phyloP scores from a whole-genome alignment of 2,888 invertebrate genomes.

The Melipona beecheii region DNA sequence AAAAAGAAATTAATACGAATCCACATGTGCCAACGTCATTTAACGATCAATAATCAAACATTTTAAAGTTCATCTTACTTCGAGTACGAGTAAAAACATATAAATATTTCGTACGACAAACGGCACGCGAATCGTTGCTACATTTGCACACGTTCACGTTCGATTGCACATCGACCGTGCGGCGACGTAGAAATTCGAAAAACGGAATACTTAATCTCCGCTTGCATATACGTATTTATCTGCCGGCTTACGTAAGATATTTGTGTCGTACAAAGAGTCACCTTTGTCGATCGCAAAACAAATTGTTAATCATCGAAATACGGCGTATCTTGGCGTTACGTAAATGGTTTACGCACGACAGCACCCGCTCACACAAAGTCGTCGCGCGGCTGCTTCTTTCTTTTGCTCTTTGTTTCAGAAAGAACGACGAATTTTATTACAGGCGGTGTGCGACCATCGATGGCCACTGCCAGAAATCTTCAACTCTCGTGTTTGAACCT shows the following conservation, averaged over 20 bases:
- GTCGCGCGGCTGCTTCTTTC: constrained; percentile 22
- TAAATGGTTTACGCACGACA: constrained; percentile 76
- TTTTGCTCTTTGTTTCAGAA: constrained; percentile 33
- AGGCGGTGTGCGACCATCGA: not conserved
- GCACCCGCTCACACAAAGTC: constrained; percentile 50
- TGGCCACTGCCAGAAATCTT: constrained; percentile 34
- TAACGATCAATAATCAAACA: too few relatives aligned
- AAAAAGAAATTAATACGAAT: too few relatives aligned
- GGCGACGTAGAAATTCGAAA: constrained; percentile 67
- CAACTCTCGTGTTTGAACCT: constrained; percentile 5
- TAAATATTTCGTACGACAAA: not conserved
- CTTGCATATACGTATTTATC: constrained; percentile 80
- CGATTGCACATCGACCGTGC: not conserved
- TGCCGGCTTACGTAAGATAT: constrained; percentile 82
- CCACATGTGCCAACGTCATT: too few relatives aligned
- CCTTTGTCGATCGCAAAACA: constrained; percentile 83
- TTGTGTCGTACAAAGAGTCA: constrained; percentile 83
- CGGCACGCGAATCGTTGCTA: not conserved
- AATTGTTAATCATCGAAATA: constrained; percentile 84
- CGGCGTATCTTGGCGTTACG: constrained; percentile 80
- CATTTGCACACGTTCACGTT: not conserved
- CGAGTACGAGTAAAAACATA: not conserved
- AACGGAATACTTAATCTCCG: constrained; percentile 73
- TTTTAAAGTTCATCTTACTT: too few relatives aligned
- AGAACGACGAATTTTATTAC: constrained; percentile 52